These are phyloP conservation scores for Zonitis immaculata DNA, from an alignment of 2,888 invertebrate genomes.

Conservation along the genomic window DNA sequence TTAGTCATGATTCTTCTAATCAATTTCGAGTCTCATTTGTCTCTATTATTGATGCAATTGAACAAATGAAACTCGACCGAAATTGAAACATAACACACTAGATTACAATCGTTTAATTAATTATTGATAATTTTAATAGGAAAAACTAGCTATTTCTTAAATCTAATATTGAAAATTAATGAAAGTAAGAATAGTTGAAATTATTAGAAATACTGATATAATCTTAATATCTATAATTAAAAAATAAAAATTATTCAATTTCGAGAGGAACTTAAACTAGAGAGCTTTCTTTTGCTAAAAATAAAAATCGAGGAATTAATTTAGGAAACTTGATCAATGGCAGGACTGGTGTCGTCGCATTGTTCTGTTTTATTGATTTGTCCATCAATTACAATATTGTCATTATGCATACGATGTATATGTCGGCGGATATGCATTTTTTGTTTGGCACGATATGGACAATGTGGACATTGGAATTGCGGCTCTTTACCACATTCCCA, in stretches of 20 bases:
- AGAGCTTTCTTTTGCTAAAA: neutral
- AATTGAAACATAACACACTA: too few species aligned
- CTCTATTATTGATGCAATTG: too few species aligned
- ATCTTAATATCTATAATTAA: neutral
- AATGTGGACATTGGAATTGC: conserved; percentile 76
- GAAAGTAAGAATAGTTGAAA: too few species aligned
- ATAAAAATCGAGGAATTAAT: too few species aligned
- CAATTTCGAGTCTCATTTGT: too few species aligned
- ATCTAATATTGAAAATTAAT: too few species aligned
- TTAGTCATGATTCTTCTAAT: too few species aligned
- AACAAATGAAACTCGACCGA: too few species aligned
- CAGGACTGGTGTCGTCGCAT: neutral
- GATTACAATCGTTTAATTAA: too few species aligned
- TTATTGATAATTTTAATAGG: too few species aligned
- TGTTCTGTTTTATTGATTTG: neutral
- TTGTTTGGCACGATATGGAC: conserved; percentile 78
- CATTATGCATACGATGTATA: conserved; percentile 70
- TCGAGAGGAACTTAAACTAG: neutral
- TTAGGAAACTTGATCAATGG: neutral
- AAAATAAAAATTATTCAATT: neutral
- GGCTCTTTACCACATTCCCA: conserved; percentile 85
- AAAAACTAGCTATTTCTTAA: too few species aligned
- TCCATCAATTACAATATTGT: neutral
- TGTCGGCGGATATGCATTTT: conserved; percentile 74
- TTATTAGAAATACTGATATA: neutral